Evolutionary conservation across 1,140 invertebrate genomes (phyloP).

Genomic region (Chlorops oryzae): DNA sequence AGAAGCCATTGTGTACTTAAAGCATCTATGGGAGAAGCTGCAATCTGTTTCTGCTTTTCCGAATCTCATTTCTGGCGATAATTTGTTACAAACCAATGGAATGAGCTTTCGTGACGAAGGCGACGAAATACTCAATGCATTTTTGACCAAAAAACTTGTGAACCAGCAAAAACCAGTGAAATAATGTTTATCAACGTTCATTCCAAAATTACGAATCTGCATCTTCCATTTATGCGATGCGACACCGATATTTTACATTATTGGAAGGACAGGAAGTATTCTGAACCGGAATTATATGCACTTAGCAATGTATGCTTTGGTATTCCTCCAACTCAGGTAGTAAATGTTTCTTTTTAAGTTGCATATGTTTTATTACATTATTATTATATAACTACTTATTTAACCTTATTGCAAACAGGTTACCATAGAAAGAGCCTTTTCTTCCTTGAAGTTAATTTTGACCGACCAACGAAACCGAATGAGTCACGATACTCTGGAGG

Average conservation of each 20-base stretch:
- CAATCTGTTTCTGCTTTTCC: too few species aligned
- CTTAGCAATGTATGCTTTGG: constrained; percentile 18
- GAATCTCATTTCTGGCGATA: too few species aligned
- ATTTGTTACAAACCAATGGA: too few species aligned
- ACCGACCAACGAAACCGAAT: too few species aligned
- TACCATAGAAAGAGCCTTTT: too few species aligned
- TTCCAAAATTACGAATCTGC: constrained; percentile 11
- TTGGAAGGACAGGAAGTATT: constrained; percentile 11
- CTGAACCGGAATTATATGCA: constrained; percentile 16
- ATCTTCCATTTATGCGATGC: constrained; percentile 1
- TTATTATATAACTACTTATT: too few species aligned
- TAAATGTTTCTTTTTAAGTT: too few species aligned
- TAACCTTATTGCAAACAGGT: too few species aligned
- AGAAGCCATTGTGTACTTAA: constrained; percentile 4
- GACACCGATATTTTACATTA: constrained; percentile 11
- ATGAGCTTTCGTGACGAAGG: constrained; percentile 6
- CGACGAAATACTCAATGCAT: constrained; percentile 8
- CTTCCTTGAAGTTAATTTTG: too few species aligned
- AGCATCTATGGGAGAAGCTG: constrained; percentile 11
- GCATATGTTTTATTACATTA: too few species aligned
- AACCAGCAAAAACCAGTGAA: too few species aligned
- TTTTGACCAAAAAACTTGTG: constrained; percentile 7
- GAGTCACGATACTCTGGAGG: too few species aligned
- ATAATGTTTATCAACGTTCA: constrained; percentile 1
- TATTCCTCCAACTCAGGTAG: constrained; percentile 14